Evolutionary conservation across 2,888 invertebrate genomes (phyloP).

Genomic region (Lissocephala sabroskyi): DNA sequence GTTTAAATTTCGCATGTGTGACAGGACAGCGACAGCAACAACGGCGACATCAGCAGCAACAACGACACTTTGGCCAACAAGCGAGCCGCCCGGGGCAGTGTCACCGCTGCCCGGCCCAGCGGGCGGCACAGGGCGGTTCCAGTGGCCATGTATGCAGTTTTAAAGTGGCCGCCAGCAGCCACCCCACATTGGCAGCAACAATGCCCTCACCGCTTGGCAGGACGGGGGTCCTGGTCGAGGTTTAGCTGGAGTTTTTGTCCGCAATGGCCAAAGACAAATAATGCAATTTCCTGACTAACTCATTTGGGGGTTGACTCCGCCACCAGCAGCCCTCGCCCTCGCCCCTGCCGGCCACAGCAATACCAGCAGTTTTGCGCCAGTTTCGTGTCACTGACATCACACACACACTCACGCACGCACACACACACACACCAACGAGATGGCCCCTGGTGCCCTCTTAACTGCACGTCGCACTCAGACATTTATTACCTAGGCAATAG

Average conservation of each 20-base stretch:
- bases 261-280: slow-evolving; percentile 59
- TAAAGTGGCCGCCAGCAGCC: slow-evolving; percentile 28
- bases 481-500: slow-evolving; percentile 57
- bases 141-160: slow-evolving; percentile 39
- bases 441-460: slow-evolving; percentile 1
- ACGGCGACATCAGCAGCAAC: too few relatives aligned
- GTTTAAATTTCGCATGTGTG: slow-evolving; percentile 60
- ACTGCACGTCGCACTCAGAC: slow-evolving; percentile 33
- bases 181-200: slow-evolving; percentile 11
- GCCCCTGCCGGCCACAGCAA: slow-evolving; percentile 6
- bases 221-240: neutral
- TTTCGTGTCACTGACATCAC: slow-evolving; percentile 46
- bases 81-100: too few relatives aligned
- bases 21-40: slow-evolving; percentile 33
- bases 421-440: slow-evolving; percentile 1
- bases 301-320: slow-evolving; percentile 46
- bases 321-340: slow-evolving; percentile 5
- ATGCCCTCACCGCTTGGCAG: neutral
- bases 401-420: neutral
- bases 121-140: too few relatives aligned
- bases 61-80: too few relatives aligned
- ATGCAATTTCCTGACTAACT: slow-evolving; percentile 62
- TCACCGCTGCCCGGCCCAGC: too few relatives aligned
- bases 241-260: slow-evolving; percentile 29
- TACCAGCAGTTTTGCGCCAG: slow-evolving; percentile 16